A percentile compares a stretch with the other conserved stretches of the same genome.
These are phyloP conservation scores for Anabas testudineus DNA, from an alignment of 2,797 vertebrate species.

Conservation along the genomic window DNA sequence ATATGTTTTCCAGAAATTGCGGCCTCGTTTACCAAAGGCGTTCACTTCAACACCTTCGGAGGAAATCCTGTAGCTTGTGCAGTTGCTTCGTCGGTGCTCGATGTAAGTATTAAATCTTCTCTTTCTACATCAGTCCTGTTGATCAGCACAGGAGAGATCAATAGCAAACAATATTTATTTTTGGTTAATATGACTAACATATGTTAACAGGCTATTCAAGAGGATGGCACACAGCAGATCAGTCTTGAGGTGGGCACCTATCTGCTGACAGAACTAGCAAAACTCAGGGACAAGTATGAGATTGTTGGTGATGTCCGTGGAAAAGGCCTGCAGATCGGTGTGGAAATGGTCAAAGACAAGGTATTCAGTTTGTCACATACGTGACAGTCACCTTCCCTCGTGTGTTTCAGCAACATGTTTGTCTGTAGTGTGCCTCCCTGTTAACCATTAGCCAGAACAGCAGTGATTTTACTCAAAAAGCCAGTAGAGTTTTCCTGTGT, in stretches of 20 bases:
- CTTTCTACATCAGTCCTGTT: neutral
- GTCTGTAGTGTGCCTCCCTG: constrained; percentile 5
- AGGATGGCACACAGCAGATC: constrained; percentile 88
- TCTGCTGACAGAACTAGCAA: constrained; percentile 87
- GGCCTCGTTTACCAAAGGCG: constrained; percentile 79
- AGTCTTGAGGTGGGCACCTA: constrained; percentile 88
- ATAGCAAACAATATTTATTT: neutral
- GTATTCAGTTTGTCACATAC: constrained; percentile 67
- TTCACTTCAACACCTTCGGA: constrained; percentile 94
- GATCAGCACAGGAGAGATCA: neutral
- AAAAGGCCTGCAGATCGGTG: constrained; percentile 93
- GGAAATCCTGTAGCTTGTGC: constrained; percentile 91
- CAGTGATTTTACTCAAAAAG: no score
- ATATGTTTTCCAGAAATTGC: constrained; percentile 88
- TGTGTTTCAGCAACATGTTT: constrained; percentile 40
- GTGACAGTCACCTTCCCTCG: constrained; percentile 11
- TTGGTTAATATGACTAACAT: neutral
- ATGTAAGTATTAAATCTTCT: constrained; percentile 79
- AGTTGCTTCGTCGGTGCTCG: constrained; percentile 90
- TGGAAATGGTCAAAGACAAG: constrained; percentile 97
- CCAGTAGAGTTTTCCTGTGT: neutral
- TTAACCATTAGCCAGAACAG: no score
- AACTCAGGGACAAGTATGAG: constrained; percentile 90
- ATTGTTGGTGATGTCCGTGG: constrained; percentile 95
- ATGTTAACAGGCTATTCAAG: constrained; percentile 86